A percentile compares a stretch with the other conserved stretches of the same genome.
phyloP scores from a whole-genome alignment of 2,797 vertebrate species.

The Periophthalmus magnuspinnatus region DNA sequence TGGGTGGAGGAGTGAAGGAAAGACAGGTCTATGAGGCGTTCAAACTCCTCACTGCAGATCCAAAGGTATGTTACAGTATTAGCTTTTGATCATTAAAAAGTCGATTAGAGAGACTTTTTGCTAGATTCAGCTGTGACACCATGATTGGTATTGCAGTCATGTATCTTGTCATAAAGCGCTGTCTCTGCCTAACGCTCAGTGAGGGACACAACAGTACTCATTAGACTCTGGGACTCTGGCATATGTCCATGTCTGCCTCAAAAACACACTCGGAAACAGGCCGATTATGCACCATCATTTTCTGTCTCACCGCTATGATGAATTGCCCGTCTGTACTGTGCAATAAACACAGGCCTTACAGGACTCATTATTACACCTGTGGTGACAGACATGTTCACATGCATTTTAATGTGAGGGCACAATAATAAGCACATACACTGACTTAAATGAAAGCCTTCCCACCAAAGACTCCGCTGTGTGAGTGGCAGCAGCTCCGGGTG shows the following conservation, averaged over 20 bases:
- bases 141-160: constrained; percentile 32
- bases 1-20: constrained; percentile 96
- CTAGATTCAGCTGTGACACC: constrained; percentile 21
- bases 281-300: constrained; percentile 41
- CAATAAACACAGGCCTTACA: constrained; percentile 33
- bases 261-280: constrained; percentile 30
- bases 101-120: not conserved
- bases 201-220: constrained; percentile 28
- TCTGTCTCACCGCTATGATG: constrained; percentile 26
- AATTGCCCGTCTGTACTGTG: constrained; percentile 24
- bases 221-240: constrained; percentile 12
- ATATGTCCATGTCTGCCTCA: constrained; percentile 42
- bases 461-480: constrained; percentile 28
- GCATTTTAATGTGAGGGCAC: constrained; percentile 4
- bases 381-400: not conserved
- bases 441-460: constrained; percentile 22
- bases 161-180: constrained; percentile 38
- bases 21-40: constrained; percentile 96
- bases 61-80: constrained; percentile 83
- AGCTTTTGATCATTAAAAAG: constrained; percentile 16
- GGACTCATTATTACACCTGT: constrained; percentile 25
- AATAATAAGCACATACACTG: constrained; percentile 18
- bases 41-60: constrained; percentile 93
- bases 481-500: constrained; percentile 56
- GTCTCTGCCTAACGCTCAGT: constrained; percentile 39